phyloP scores from a whole-genome alignment of 2,888 invertebrate genomes.

The Hirtodrosophila cameraria region DNA sequence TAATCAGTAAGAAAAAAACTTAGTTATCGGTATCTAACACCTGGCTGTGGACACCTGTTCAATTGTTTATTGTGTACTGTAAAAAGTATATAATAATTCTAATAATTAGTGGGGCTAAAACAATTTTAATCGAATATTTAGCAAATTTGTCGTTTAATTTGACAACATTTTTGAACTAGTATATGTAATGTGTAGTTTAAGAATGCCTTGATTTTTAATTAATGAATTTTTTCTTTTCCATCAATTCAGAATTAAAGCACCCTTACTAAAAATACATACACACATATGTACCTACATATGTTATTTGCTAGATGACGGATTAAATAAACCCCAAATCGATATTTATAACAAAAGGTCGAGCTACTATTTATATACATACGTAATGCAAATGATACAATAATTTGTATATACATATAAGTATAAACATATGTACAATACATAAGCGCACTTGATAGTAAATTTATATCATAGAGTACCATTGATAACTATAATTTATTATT shows the following conservation, averaged over 20 bases:
- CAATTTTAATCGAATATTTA: neutral
- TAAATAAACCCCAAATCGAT: conserved; percentile 36
- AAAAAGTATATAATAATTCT: conserved; percentile 43
- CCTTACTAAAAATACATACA: too few species aligned
- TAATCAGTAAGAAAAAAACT: conserved; percentile 30
- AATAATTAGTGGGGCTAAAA: neutral
- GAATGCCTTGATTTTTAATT: too few species aligned
- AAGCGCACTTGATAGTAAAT: conserved; percentile 29
- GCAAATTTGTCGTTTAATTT: too few species aligned
- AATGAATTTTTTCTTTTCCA: too few species aligned
- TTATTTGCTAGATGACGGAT: conserved; percentile 7
- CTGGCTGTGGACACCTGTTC: conserved; percentile 68
- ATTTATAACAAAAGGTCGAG: conserved; percentile 9
- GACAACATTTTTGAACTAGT: too few species aligned
- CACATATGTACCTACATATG: neutral
- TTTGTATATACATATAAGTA: neutral
- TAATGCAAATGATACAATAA: conserved; percentile 22
- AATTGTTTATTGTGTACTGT: conserved; percentile 47
- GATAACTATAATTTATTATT: conserved; percentile 28
- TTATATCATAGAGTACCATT: conserved; percentile 12
- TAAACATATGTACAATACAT: conserved; percentile 2
- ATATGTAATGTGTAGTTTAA: too few species aligned
- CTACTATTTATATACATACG: conserved; percentile 10
- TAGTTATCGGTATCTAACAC: conserved; percentile 62
- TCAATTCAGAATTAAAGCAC: too few species aligned